Base-by-base conservation (phyloP, 2,113 vertebrate genomes). In the Ailuropoda melanoleuca region DNA sequence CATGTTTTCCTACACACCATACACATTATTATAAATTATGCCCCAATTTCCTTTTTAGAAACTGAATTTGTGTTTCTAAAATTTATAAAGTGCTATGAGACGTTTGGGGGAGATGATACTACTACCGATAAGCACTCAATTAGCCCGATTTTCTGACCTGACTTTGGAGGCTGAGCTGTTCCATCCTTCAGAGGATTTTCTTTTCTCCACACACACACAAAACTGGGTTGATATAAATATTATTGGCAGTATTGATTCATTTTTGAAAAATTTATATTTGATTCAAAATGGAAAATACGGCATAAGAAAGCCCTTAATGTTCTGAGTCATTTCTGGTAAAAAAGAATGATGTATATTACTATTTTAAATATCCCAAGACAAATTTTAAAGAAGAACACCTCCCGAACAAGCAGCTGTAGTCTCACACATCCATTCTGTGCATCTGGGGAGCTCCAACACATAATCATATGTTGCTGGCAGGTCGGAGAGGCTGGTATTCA, bases 221-320 rank as follows among this genome's bases (percentile, higher is more conserved):
- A 29, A 60, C 43, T 83, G 81, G 8, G 14, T 72, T 89, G 62
- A 92, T 75, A 94, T 66, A 78, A 96, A 96, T 90, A 96, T 86
- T 92, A 92, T 94, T 83, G 34, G 90, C 97, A 12, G 1, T 62
- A 90, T 23, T 75, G 39, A 84, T 84, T 95, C 34, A 74, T 19
- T 92, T 95, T 88, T 97, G 3, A 48, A 97, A 96, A 85, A 64
- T 46, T 55, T 86, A 24, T 56, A 87, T 74, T 91, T 90, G 93
- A 83, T n/a, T 90, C 70, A 93, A 97, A 96, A 84, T 85, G 26
- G n/a, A 89, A 96, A 97, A 95, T 46, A 88, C 85, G 8, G 2
- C 37, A 66, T 55, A 89, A 19, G 31, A 96, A 95, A 90, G 26
- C 66, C n/a, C 23, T 97, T 89, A 72, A 85, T 70, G 84, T 94